A percentile compares a stretch with the other conserved stretches of the same genome.
Conservation (phyloP, 2,113 vertebrate species). For the Sebastes fasciatus region DNA sequence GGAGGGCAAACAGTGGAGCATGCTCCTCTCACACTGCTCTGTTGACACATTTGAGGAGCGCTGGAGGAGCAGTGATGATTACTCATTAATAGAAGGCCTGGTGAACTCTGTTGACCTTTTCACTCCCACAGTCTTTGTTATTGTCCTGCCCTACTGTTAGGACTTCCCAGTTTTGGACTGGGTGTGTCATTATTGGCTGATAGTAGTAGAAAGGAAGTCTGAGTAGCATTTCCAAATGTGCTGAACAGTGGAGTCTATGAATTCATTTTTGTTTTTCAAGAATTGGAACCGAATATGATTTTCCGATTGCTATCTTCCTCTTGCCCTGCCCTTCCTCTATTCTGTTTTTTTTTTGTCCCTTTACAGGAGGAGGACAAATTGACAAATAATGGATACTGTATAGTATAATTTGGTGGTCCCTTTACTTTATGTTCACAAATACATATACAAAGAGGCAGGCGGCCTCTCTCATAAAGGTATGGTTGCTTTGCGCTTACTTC, state of each 20-base stretch:
- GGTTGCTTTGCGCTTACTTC: accelerated
- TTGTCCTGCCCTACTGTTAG: slow-evolving; percentile 17
- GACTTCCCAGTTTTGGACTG: slow-evolving; percentile 2
- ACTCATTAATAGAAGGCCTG: slow-evolving; percentile 30
- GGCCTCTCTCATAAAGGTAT: no score
- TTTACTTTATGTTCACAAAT: not conserved
- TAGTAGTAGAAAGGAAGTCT: not conserved
- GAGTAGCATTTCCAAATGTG: not conserved
- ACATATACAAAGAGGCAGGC: not conserved
- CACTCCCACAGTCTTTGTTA: slow-evolving; percentile 27
- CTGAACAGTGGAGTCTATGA: not conserved
- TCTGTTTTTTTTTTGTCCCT: not conserved
- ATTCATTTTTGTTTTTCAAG: not conserved
- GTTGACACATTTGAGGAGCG: slow-evolving; percentile 60
- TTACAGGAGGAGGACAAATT: not conserved
- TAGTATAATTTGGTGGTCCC: no score
- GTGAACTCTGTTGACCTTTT: slow-evolving; percentile 54
- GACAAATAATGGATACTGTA: slow-evolving; percentile 1
- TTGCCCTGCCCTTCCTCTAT: not conserved
- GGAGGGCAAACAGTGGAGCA: slow-evolving; percentile 53
- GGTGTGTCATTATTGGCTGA: not conserved
- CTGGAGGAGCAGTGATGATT: slow-evolving; percentile 16
- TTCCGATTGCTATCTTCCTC: not conserved
- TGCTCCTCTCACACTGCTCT: slow-evolving; percentile 50
- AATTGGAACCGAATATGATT: not conserved